Evolutionary conservation across 2,797 vertebrate species (phyloP), one percentile per base, ranked within the genome.

Genomic region (Molossus alvarezi): DNA sequence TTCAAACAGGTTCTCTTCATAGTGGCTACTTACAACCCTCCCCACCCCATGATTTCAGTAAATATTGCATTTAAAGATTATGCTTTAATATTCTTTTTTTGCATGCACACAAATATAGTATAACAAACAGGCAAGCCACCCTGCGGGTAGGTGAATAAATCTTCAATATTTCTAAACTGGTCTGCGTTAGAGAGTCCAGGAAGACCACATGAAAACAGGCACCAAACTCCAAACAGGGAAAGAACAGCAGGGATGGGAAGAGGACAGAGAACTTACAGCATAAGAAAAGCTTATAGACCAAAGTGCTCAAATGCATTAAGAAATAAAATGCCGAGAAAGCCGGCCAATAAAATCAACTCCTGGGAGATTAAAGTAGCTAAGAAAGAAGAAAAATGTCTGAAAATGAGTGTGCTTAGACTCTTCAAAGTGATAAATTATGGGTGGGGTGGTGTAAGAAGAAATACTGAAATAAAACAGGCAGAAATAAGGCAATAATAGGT

Each of bases 1-100:
- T 91, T 51, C 65, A 60, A 81, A 92, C 73, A 29, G 67, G 29
- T 86, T 73, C 14, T 83, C 27, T 92, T 85, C 51, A 88, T 80
- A 60, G 17, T 73, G 25, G 11, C 1, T 58, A 58, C 48, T 88
- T 76, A 81, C 14, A 37, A 77, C 1, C 45, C n/a, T 57, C 12
- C 51, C 18, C 5, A 9, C 15, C 23, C 13, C 25, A 71, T 23
- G n/a, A 53, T 95, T 87, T 82, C 27, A 11, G 57, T 90, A 29
- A 73, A 88, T 25, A 64, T 11, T 18, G 9, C n/a, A 33, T 91
- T 85, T 85, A 62, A 67, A 95, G 29, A 82, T 3, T 64, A n/a
- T 45, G 29, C 13, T 77, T 77, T 94, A 55, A 51, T 88, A 82
- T 82, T 65, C 3, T n/a, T 57, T 81, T 81, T 94, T 90, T 72